Conservation (phyloP, 2,888 invertebrate species). For the Eristalis tenax region DNA sequence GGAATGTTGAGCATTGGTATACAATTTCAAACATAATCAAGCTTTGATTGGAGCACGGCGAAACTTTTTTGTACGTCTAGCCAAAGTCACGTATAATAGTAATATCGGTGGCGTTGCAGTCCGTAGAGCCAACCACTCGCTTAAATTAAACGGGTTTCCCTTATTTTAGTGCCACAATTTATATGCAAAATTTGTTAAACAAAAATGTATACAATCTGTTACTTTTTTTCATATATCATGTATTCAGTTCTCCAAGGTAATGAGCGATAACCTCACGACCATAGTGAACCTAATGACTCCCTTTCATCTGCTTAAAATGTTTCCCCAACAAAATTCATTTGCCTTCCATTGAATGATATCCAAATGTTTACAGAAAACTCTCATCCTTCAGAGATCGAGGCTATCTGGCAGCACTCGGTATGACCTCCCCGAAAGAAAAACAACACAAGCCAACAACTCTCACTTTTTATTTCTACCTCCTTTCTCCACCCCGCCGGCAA, state of each 20-base stretch:
- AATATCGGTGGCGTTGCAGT: too few species aligned
- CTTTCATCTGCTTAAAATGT: conserved; percentile 9
- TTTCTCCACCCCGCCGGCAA: neutral
- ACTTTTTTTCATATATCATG: too few species aligned
- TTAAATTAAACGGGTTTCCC: too few species aligned
- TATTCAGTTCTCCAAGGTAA: neutral
- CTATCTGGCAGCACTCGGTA: neutral
- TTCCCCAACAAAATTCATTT: neutral
- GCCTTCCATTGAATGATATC: neutral
- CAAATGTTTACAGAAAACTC: conserved; percentile 2
- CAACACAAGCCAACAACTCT: neutral
- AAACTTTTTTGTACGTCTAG: too few species aligned
- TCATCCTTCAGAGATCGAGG: neutral
- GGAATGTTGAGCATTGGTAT: too few species aligned
- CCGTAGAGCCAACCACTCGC: too few species aligned
- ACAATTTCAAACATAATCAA: too few species aligned
- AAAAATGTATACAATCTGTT: too few species aligned
- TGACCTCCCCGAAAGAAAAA: conserved; percentile 9
- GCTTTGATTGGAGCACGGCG: too few species aligned
- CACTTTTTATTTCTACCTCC: neutral
- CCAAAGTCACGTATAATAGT: too few species aligned
- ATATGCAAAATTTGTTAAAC: too few species aligned
- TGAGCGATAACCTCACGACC: neutral
- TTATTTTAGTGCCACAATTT: too few species aligned
- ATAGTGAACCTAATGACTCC: neutral